Conservation (phyloP, 2,113 vertebrate genomes). For the Notarius lentiginosus region DNA sequence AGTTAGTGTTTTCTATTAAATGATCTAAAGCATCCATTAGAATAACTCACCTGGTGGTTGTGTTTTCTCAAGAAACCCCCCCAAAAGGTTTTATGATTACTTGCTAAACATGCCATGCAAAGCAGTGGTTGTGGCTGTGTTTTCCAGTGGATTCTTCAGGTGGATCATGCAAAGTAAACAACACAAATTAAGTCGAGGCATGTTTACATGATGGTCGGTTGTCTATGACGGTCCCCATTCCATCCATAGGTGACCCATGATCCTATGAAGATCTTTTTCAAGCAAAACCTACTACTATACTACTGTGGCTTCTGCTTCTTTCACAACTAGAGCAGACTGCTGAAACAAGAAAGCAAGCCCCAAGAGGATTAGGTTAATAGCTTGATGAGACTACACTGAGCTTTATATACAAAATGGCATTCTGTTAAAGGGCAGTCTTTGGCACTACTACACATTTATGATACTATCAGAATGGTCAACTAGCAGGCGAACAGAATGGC, state of each 20-base stretch:
- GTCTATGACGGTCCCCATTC: neutral
- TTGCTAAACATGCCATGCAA: slow-evolving; percentile 20
- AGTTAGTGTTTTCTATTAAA: neutral
- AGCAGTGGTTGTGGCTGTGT: neutral
- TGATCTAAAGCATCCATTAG: neutral
- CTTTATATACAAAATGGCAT: slow-evolving; percentile 51
- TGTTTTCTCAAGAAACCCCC: slow-evolving; percentile 2
- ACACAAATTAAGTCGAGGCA: neutral
- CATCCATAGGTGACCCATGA: neutral
- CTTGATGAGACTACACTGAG: slow-evolving; percentile 64
- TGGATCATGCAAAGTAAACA: neutral
- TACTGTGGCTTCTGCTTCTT: slow-evolving; percentile 47
- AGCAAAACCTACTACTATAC: neutral
- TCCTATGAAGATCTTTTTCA: neutral
- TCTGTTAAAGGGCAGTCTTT: slow-evolving; percentile 37
- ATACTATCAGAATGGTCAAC: neutral
- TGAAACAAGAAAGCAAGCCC: slow-evolving; percentile 60
- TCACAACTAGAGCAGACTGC: slow-evolving; percentile 52
- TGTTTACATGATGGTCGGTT: neutral
- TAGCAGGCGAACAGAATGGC: neutral
- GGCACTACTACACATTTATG: slow-evolving; percentile 6
- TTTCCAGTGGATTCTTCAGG: slow-evolving; percentile 17
- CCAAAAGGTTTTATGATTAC: neutral
- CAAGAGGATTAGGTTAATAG: slow-evolving; percentile 76
- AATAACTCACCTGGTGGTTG: slow-evolving; percentile 20